Evolutionary conservation across 2,888 invertebrate genomes (phyloP), one percentile per base, ranked within the genome.

Genomic region (Andrena minutula): DNA sequence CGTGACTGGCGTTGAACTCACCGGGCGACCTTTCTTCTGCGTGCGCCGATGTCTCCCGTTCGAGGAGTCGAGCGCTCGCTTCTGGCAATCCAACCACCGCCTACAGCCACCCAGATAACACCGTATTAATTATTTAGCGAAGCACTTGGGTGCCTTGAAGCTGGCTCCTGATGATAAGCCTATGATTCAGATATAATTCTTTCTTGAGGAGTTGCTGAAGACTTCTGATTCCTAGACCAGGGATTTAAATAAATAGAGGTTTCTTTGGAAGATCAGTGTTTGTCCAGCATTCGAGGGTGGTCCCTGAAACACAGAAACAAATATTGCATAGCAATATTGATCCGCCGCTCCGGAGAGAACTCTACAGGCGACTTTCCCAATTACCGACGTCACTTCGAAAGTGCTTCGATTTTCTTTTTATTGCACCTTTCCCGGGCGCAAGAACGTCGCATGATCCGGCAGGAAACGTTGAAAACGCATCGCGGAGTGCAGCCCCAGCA

Each of bases 21-120:
- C 86, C 58, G 74, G 75, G 68, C 79, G 86, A 86, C 68, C 79
- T 87, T 71, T 81, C 78, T 76, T 87, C 23, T 41, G 71, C 77
- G 66, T 35, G 87, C 88, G 68, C 89, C 79, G 81, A 89, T 83
- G 82, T 88, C 89, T 82, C 89, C 70, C 5, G 3, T 26, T 10
- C 12, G 16, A 26, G 47, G 3, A 41, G 6, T 8, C 8, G 12
- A 10, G 12, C 26, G 63, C 20, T 35, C 41, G 41, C 23, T 23
- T 10, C 56, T 56, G 26, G 56, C 56, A 8, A 56, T 56, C 23
- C 4, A 16, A 41, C 12, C 56, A 56, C 56, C 20, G 4, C 20
- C 20, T 35, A n/a, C 2, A 30, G 32, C 30, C 49, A 32, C n/a
- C 51, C 32, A 68, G 53, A 53, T 68, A 68, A 68, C 32, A 16